These are phyloP conservation scores for Rhagonycha lutea DNA, from an alignment of 2,888 invertebrate species.

Conservation along the genomic window DNA sequence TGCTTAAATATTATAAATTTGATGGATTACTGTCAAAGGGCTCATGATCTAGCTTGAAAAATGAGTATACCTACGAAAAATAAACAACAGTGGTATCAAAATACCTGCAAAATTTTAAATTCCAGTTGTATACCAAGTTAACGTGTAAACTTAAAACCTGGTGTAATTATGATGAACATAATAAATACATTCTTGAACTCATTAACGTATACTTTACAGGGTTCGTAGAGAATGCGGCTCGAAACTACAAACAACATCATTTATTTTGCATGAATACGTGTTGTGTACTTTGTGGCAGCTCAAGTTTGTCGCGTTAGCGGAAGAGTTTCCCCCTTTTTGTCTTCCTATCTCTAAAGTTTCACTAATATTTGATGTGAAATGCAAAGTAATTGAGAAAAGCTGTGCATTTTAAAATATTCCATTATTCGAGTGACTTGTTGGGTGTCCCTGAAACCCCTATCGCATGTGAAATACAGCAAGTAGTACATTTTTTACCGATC, in stretches of 20 bases:
- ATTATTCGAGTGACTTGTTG: neutral
- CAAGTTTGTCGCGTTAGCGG: slow-evolving; percentile 32
- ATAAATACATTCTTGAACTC: slow-evolving; percentile 39
- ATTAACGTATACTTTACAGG: slow-evolving; percentile 39
- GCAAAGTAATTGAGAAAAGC: slow-evolving; percentile 7
- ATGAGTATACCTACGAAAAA: neutral
- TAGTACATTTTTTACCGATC: neutral
- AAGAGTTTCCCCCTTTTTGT: slow-evolving; percentile 32
- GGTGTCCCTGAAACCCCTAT: neutral
- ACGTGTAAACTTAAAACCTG: slow-evolving; percentile 19
- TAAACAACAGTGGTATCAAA: slow-evolving; percentile 1
- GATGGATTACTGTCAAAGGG: neutral
- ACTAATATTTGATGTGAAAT: slow-evolving; percentile 41
- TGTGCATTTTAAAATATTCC: neutral
- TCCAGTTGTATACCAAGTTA: slow-evolving; percentile 11
- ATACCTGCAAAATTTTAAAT: slow-evolving; percentile 10
- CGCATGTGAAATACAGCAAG: neutral
- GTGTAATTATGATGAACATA: slow-evolving; percentile 34
- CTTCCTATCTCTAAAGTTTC: slow-evolving; percentile 34
- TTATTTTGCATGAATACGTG: slow-evolving; percentile 44
- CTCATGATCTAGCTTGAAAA: neutral
- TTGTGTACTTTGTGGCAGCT: slow-evolving; percentile 31
- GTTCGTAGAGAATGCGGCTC: slow-evolving; percentile 26
- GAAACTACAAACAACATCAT: slow-evolving; percentile 36
- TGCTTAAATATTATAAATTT: neutral